Evolutionary conservation across 2,888 invertebrate species (phyloP).

Genomic region (Aspidiotus destructor): DNA sequence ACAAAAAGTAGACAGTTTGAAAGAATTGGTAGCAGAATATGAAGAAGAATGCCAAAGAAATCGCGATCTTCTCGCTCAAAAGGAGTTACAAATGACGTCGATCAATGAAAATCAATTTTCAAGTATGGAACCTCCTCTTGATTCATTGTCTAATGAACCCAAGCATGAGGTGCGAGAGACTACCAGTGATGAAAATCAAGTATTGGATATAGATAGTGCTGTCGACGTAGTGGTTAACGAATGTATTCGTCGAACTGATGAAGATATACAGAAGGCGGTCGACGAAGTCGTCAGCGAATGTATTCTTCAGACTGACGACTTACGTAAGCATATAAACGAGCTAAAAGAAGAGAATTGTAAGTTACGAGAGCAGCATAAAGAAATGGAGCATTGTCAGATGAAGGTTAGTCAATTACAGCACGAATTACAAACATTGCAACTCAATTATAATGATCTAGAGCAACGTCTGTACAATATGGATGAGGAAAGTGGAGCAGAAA

Average conservation of each 20-base stretch:
- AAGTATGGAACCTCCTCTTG: no score
- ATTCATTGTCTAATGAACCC: background rate
- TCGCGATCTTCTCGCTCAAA: conserved; percentile 3
- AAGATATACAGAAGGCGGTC: background rate
- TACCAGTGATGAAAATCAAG: background rate
- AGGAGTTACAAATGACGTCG: background rate
- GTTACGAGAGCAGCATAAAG: background rate
- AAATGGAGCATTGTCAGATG: background rate
- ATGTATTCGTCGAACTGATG: background rate
- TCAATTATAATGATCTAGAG: background rate
- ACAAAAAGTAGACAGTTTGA: background rate
- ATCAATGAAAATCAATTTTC: background rate
- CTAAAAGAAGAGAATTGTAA: background rate
- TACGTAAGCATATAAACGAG: background rate
- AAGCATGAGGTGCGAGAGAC: background rate
- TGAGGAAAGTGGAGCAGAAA: conserved; percentile 7
- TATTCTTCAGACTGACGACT: background rate
- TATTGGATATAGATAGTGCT: no score
- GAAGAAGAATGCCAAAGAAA: background rate
- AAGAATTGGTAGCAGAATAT: background rate
- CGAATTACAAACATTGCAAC: conserved; percentile 5
- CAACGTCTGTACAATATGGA: conserved; percentile 7
- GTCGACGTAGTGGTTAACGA: background rate
- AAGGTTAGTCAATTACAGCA: background rate
- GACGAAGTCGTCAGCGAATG: background rate